phyloP scores from a whole-genome alignment of 35 echinoderm and acorn worm species.

The Lytechinus pictus region DNA sequence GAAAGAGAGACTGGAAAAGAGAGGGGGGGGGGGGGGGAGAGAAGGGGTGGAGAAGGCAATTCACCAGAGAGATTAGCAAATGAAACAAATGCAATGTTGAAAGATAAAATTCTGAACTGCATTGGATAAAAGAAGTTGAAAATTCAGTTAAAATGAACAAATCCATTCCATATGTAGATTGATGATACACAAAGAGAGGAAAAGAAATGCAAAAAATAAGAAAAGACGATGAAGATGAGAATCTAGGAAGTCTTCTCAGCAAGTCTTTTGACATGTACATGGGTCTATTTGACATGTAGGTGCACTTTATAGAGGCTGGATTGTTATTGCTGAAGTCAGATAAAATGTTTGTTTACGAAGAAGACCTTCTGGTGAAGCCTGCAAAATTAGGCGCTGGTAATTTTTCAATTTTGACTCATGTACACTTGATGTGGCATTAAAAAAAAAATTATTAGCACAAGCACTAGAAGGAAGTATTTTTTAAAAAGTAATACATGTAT shows the following conservation, averaged over 20 bases:
- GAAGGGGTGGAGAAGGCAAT: not conserved
- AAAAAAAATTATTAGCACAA: too few species aligned
- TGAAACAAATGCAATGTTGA: not conserved
- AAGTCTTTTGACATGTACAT: conserved; percentile 1
- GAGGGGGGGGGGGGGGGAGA: not conserved
- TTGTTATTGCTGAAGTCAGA: not conserved
- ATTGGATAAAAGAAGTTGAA: not conserved
- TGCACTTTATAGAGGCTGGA: not conserved
- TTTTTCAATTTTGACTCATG: not conserved
- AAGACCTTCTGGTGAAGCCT: not conserved
- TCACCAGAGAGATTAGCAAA: not conserved
- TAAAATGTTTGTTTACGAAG: conserved; percentile 27
- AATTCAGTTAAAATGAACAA: not conserved
- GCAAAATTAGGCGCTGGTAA: not conserved
- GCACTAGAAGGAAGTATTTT: too few species aligned
- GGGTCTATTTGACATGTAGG: not conserved
- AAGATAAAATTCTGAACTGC: not conserved
- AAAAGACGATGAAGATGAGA: not conserved
- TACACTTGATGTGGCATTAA: too few species aligned
- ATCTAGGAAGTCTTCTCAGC: not conserved
- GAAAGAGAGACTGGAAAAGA: not conserved
- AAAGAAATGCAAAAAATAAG: not conserved
- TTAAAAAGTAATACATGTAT: too few species aligned
- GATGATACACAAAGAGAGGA: not conserved
- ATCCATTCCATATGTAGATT: not conserved